Conservation (phyloP, 2,888 invertebrate species). For the Hesperia comma region DNA sequence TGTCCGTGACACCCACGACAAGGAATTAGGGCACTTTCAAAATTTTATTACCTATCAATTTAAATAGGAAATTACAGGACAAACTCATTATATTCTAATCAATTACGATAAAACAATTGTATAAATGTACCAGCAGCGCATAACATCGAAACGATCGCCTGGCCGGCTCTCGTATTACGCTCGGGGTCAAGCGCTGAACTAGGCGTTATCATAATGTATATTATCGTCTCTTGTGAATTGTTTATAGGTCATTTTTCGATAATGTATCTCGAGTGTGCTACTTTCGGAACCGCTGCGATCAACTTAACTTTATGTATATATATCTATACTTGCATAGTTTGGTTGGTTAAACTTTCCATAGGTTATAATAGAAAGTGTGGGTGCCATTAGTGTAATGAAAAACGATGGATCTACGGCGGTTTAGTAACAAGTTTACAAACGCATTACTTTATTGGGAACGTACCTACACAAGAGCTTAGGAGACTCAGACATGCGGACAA, state of each 20-base stretch:
- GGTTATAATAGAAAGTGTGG: background rate
- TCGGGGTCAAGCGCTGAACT: conserved; percentile 52
- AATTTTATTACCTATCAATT: no score
- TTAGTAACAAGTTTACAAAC: background rate
- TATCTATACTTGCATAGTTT: background rate
- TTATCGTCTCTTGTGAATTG: conserved; percentile 58
- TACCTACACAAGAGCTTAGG: no score
- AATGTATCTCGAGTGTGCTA: conserved; percentile 55
- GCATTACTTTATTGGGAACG: background rate
- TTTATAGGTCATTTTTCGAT: conserved; percentile 63
- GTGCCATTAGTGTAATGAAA: background rate
- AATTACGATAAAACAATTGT: background rate
- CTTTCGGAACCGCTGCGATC: conserved; percentile 35
- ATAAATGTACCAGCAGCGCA: background rate
- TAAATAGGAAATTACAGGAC: no score
- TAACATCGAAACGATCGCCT: background rate
- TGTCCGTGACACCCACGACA: no score
- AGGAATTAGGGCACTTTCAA: no score
- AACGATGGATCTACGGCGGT: background rate
- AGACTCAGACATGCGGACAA: no score
- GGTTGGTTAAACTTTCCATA: conserved; percentile 7
- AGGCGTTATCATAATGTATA: conserved; percentile 55
- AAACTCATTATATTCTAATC: no score
- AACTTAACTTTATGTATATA: background rate
- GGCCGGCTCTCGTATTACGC: background rate